Percentiles rank a stretch among this genome's conserved stretches.
These are phyloP conservation scores for Myotis daubentonii DNA, from an alignment of 2,797 vertebrate species.

Conservation along the genomic window DNA sequence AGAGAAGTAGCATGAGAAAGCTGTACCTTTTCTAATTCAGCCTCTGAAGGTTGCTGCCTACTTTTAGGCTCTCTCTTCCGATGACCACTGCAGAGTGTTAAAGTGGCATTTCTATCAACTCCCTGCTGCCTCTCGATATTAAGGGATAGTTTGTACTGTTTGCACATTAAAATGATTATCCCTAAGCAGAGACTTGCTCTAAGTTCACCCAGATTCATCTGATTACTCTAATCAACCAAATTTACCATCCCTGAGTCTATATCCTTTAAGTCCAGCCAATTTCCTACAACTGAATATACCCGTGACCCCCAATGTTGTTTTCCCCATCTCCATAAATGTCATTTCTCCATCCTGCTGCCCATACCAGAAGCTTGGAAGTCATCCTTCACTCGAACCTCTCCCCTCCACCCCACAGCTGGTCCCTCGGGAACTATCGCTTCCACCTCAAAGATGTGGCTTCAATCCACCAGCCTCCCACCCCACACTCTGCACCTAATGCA, in stretches of 20 bases:
- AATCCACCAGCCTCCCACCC: neutral
- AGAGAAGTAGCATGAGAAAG: neutral
- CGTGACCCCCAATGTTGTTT: neutral
- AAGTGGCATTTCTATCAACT: neutral
- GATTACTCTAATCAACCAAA: neutral
- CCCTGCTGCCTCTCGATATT: neutral
- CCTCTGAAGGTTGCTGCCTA: neutral
- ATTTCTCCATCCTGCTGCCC: neutral
- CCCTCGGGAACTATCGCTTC: neutral
- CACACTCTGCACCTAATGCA: neutral
- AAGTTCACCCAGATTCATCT: neutral
- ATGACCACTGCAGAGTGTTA: neutral
- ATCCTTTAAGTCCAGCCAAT: neutral
- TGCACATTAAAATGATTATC: neutral
- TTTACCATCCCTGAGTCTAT: neutral
- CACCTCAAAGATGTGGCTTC: neutral
- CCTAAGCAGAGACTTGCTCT: neutral
- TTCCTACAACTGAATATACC: conserved; percentile 1
- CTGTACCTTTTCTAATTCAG: neutral
- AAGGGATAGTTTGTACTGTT: neutral
- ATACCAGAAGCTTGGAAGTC: neutral
- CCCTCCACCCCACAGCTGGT: neutral
- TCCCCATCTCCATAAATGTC: neutral
- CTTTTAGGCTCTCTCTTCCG: neutral
- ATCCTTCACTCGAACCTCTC: neutral